Conservation (phyloP, 1,140 invertebrate species). For the Drosophila nigrodunni region DNA sequence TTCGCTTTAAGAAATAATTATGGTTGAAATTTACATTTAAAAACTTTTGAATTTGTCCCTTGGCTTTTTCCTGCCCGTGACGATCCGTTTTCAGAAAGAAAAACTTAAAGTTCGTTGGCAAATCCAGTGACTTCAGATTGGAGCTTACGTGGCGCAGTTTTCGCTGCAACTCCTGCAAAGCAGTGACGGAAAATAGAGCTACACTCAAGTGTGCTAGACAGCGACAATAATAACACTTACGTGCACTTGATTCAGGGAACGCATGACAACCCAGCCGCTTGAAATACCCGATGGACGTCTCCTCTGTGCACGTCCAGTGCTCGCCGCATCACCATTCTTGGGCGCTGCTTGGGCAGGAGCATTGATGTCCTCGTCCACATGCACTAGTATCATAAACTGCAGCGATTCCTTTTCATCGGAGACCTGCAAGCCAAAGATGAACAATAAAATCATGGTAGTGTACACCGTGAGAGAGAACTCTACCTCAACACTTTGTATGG, state of each 20-base stretch:
- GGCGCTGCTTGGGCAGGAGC: slow-evolving; percentile 58
- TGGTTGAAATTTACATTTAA: slow-evolving; percentile 87
- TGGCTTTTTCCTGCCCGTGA: slow-evolving; percentile 92
- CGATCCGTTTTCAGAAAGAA: slow-evolving; percentile 92
- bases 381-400: slow-evolving; percentile 93
- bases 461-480: not conserved
- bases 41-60: slow-evolving; percentile 93
- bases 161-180: slow-evolving; percentile 90
- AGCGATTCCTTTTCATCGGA: slow-evolving; percentile 92
- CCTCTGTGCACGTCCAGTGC: slow-evolving; percentile 64
- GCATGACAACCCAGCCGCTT: slow-evolving; percentile 93
- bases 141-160: slow-evolving; percentile 93
- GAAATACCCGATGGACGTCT: slow-evolving; percentile 88
- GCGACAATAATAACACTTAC: slow-evolving; percentile 67
- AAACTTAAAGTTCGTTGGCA: slow-evolving; percentile 92
- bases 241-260: slow-evolving; percentile 92
- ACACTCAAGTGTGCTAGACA: not conserved
- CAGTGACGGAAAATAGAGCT: not conserved
- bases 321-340: slow-evolving; percentile 50
- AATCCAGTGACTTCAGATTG: slow-evolving; percentile 91
- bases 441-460: too few species aligned
- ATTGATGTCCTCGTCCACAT: slow-evolving; percentile 88
- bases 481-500: slow-evolving; percentile 92
- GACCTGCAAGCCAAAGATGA: slow-evolving; percentile 84
- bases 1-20: not conserved